Evolutionary conservation across 1,140 invertebrate species (phyloP).

Genomic region (Myzus persicae): DNA sequence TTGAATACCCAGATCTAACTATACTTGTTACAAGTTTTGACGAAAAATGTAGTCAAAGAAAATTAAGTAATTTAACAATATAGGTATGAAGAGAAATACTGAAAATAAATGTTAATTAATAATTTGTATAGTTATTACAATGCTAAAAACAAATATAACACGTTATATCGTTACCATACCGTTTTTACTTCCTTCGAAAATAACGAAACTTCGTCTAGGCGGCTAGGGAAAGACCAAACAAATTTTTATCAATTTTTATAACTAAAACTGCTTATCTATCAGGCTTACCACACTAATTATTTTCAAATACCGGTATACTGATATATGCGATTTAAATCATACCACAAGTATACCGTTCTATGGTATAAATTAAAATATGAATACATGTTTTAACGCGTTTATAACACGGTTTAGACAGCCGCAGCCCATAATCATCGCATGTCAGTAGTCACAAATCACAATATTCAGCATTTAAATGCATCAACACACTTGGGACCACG

Average conservation of each 20-base stretch:
- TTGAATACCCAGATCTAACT: no score
- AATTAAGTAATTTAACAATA: background rate
- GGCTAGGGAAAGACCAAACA: constrained; percentile 9
- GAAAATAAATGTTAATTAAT: background rate
- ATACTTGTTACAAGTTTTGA: background rate
- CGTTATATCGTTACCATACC: background rate
- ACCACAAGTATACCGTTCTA: no score
- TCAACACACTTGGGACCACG: no score
- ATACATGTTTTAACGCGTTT: no score
- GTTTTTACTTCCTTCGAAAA: constrained; percentile 45
- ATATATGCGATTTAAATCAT: no score
- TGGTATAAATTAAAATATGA: no score
- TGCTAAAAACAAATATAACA: background rate
- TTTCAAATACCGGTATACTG: background rate
- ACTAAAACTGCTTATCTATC: constrained; percentile 16
- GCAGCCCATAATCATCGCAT: no score
- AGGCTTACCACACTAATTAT: background rate
- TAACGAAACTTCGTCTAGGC: background rate
- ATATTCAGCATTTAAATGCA: no score
- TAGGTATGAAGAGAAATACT: background rate
- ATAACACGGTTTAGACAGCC: no score
- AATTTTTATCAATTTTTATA: constrained; percentile 10
- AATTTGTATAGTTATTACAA: background rate
- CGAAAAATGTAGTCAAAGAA: background rate
- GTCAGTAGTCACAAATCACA: no score